phyloP scores from a whole-genome alignment of 2,113 vertebrate genomes.

The Pelobates fuscus region DNA sequence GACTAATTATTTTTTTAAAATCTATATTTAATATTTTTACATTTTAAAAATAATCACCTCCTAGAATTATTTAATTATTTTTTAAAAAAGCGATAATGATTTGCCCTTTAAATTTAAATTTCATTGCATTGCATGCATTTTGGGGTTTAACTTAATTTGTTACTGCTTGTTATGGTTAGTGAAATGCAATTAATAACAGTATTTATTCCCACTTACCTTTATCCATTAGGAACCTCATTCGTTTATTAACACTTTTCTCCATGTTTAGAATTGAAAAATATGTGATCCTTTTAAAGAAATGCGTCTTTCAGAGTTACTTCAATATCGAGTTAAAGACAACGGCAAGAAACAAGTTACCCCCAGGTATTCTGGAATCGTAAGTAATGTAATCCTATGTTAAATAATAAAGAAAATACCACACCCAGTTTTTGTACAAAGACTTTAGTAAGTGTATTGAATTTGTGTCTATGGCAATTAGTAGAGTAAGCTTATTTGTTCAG shows the following conservation, averaged over 20 bases:
- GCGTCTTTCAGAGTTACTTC: background rate
- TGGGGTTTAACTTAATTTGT: no score
- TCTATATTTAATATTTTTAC: no score
- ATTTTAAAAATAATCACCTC: no score
- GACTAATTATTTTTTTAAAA: no score
- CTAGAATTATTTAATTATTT: no score
- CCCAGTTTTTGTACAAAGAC: slow-evolving; percentile 6
- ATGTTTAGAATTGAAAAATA: slow-evolving; percentile 61
- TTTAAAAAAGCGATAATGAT: no score
- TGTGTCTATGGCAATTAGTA: background rate
- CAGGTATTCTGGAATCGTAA: slow-evolving; percentile 9
- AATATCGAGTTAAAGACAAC: background rate
- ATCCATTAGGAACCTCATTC: slow-evolving; percentile 66
- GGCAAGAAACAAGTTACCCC: background rate
- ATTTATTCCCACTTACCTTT: slow-evolving; percentile 74
- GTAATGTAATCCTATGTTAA: slow-evolving; percentile 33
- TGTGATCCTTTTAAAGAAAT: background rate
- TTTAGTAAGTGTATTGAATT: background rate
- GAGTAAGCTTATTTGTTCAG: no score
- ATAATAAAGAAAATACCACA: slow-evolving; percentile 41
- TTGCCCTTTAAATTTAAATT: no score
- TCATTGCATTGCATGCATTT: no score
- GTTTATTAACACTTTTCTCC: slow-evolving; percentile 74
- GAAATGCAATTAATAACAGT: no score
- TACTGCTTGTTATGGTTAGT: no score